Conservation (phyloP, 2,113 vertebrate species). For the Notothenia coriiceps region DNA sequence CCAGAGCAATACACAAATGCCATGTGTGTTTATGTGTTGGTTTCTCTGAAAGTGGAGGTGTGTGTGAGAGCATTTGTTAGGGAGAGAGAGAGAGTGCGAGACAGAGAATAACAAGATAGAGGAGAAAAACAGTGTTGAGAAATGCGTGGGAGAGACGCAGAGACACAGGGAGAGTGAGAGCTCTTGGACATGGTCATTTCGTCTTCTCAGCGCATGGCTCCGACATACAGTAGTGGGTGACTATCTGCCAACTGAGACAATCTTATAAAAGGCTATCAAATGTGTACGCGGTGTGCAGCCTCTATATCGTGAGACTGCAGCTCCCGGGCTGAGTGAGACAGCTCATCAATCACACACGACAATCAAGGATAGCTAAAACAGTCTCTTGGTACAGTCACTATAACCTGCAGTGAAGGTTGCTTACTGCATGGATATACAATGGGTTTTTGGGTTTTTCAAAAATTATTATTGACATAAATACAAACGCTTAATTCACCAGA, state of each 20-base stretch:
- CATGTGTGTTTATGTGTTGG: slow-evolving; percentile 38
- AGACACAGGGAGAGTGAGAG: background rate
- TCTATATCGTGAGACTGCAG: slow-evolving; percentile 39
- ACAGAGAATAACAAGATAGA: slow-evolving; percentile 50
- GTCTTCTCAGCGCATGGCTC: slow-evolving; percentile 12
- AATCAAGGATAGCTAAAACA: slow-evolving; percentile 53
- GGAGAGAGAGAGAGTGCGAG: slow-evolving; percentile 23
- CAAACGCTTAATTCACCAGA: background rate
- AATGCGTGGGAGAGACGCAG: slow-evolving; percentile 41
- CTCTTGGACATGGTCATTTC: slow-evolving; percentile 29
- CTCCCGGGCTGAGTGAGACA: slow-evolving; percentile 31
- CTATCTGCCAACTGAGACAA: slow-evolving; percentile 45
- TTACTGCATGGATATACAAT: background rate
- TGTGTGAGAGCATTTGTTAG: slow-evolving; percentile 27
- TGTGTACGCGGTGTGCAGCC: slow-evolving; percentile 17
- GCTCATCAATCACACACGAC: slow-evolving; percentile 58
- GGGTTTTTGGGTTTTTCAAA: slow-evolving; percentile 5
- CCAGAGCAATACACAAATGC: slow-evolving; percentile 34
- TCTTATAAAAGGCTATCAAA: slow-evolving; percentile 59
- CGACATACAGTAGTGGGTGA: slow-evolving; percentile 13
- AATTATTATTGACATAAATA: background rate
- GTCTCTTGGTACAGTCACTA: slow-evolving; percentile 22
- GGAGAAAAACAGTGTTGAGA: slow-evolving; percentile 29
- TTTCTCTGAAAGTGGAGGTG: slow-evolving; percentile 40
- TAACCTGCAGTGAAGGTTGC: slow-evolving; percentile 4